Evolutionary conservation across 2,888 invertebrate species (phyloP).

Genomic region (Congeria kusceri): DNA sequence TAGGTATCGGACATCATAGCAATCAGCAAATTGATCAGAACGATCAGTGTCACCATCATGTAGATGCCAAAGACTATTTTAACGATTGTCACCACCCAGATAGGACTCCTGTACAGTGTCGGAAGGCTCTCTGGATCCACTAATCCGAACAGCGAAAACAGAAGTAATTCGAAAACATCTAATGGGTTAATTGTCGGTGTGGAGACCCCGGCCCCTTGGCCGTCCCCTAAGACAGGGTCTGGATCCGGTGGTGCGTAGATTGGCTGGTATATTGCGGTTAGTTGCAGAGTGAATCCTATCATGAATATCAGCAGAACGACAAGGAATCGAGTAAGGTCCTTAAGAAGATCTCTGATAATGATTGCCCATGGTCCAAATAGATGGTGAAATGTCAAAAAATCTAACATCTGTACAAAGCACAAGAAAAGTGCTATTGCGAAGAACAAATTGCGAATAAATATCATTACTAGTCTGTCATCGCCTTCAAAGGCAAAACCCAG

Average conservation of each 20-base stretch:
- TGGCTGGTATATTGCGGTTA: constrained; percentile 97
- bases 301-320: constrained; percentile 99
- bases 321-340: constrained; percentile 96
- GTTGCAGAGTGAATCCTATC: constrained; percentile 97
- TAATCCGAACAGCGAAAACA: constrained; percentile 99
- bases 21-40: constrained; percentile 99
- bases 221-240: constrained; percentile 69
- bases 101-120: constrained; percentile 86
- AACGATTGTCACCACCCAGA: constrained; percentile 85
- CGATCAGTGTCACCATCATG: constrained; percentile 98
- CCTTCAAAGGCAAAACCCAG: constrained; percentile 87
- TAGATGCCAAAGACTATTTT: constrained; percentile 95
- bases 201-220: constrained; percentile 72
- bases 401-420: constrained; percentile 97
- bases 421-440: constrained; percentile 97
- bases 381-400: constrained; percentile 98
- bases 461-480: constrained; percentile 88
- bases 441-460: constrained; percentile 98
- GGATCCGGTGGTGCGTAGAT: constrained; percentile 72
- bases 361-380: constrained; percentile 99
- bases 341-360: constrained; percentile 92
- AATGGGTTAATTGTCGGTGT: constrained; percentile 78
- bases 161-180: constrained; percentile 97
- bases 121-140: constrained; percentile 88
- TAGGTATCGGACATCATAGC: constrained; percentile 99